A percentile compares a stretch with the other conserved stretches of the same genome.
phyloP scores from a whole-genome alignment of 2,888 invertebrate genomes.

The Athalia rosae region DNA sequence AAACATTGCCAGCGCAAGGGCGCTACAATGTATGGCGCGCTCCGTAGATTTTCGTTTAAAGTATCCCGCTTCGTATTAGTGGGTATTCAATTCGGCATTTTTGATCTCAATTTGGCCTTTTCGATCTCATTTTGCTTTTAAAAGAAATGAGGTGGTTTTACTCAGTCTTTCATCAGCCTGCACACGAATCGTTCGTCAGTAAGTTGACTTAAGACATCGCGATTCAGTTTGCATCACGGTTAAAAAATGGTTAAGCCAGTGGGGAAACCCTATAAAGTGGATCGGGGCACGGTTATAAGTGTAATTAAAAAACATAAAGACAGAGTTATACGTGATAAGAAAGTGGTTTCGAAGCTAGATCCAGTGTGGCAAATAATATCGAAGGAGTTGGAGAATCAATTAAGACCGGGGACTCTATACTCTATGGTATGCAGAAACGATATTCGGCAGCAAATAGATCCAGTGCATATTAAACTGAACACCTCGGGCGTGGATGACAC shows the following conservation, averaged over 20 bases:
- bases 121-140: not conserved
- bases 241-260: slow-evolving; percentile 2
- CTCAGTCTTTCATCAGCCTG: not conserved
- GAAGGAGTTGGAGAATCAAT: slow-evolving; percentile 1
- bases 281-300: not conserved
- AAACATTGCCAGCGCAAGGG: slow-evolving; percentile 21
- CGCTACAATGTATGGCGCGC: slow-evolving; percentile 16
- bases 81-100: slow-evolving; percentile 20
- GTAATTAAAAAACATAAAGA: not conserved
- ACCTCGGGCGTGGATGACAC: not conserved
- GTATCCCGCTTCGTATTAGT: not conserved
- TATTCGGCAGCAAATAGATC: slow-evolving; percentile 16
- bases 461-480: not conserved
- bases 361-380: slow-evolving; percentile 15
- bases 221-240: not conserved
- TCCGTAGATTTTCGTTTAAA: not conserved
- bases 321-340: not conserved
- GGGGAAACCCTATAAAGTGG: slow-evolving; percentile 7
- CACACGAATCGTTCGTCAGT: not conserved
- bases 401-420: slow-evolving; percentile 7
- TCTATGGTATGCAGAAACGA: slow-evolving; percentile 13
- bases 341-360: slow-evolving; percentile 10
- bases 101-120: not conserved
- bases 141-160: not conserved
- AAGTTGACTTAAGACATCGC: too few species aligned